Conservation (phyloP, 2,797 vertebrate species). For the Alfaro cultratus region DNA sequence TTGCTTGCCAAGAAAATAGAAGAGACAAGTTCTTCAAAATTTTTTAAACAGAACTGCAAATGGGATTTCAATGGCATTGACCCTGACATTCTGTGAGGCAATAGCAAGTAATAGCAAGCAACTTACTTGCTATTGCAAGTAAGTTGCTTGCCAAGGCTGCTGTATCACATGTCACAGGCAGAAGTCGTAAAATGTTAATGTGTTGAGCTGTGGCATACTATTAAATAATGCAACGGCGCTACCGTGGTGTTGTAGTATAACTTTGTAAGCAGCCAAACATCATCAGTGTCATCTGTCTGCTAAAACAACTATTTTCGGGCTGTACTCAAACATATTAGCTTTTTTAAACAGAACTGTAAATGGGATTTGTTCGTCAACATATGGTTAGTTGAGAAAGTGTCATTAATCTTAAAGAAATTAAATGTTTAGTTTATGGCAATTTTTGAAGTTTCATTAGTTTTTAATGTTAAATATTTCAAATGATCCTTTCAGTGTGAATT, state of each 20-base stretch:
- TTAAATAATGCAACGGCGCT: constrained; percentile 65
- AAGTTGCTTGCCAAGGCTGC: constrained; percentile 24
- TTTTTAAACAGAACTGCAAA: no score
- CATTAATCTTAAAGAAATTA: background rate
- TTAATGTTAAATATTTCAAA: background rate
- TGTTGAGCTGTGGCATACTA: constrained; percentile 7
- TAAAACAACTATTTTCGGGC: background rate
- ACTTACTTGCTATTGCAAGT: constrained; percentile 27
- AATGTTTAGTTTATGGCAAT: background rate
- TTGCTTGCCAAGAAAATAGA: constrained; percentile 31
- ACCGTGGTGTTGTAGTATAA: constrained; percentile 5
- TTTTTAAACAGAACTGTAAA: background rate
- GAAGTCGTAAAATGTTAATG: constrained; percentile 73
- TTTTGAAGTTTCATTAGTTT: background rate
- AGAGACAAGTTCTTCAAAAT: no score
- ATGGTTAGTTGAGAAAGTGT: background rate
- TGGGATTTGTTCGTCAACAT: background rate
- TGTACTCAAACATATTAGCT: background rate
- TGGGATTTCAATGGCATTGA: no score
- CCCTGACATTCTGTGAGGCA: no score
- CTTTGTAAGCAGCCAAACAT: constrained; percentile 18
- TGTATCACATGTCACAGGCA: constrained; percentile 61
- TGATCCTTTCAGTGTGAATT: background rate
- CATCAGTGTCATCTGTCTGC: background rate
- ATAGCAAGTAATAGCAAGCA: background rate